Evolutionary conservation across 2,797 vertebrate species (phyloP).

Genomic region (Halcyon badia): DNA sequence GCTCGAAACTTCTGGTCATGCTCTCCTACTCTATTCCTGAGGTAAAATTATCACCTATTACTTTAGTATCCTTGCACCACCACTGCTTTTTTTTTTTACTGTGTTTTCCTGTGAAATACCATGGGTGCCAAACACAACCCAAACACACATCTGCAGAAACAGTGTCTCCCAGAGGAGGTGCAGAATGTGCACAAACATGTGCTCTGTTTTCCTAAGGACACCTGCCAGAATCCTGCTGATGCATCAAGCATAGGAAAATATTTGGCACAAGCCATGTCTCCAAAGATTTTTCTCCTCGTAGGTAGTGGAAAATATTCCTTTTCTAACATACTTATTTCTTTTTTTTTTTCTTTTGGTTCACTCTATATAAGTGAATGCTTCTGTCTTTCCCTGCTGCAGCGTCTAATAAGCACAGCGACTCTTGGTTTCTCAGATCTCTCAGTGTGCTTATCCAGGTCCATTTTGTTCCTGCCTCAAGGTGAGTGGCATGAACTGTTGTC

Average conservation of each 20-base stretch:
- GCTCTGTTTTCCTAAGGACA: slow-evolving; percentile 54
- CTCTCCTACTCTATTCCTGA: not conserved
- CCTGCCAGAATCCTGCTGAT: slow-evolving; percentile 60
- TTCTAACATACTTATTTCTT: not conserved
- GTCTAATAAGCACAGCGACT: not conserved
- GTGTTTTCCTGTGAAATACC: not conserved
- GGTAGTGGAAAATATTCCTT: slow-evolving; percentile 52
- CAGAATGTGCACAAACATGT: slow-evolving; percentile 42
- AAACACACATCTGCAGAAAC: not conserved
- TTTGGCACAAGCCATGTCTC: not conserved
- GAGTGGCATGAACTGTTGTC: not conserved
- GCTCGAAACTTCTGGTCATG: not conserved
- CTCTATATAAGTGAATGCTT: not conserved
- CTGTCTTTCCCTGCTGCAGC: not conserved
- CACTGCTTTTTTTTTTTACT: not conserved
- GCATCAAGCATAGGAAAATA: slow-evolving; percentile 45
- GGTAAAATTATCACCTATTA: not conserved
- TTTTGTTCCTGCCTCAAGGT: slow-evolving; percentile 36
- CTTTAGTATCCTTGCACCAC: not conserved
- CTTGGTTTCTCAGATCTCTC: not conserved
- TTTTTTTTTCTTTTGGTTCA: not conserved
- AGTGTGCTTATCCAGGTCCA: not conserved
- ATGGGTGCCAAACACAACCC: not conserved
- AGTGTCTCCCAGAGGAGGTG: slow-evolving; percentile 55
- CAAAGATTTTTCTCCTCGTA: slow-evolving; percentile 39